phyloP scores from a whole-genome alignment of 2,797 vertebrate genomes.

The Acropternis orthonyx region DNA sequence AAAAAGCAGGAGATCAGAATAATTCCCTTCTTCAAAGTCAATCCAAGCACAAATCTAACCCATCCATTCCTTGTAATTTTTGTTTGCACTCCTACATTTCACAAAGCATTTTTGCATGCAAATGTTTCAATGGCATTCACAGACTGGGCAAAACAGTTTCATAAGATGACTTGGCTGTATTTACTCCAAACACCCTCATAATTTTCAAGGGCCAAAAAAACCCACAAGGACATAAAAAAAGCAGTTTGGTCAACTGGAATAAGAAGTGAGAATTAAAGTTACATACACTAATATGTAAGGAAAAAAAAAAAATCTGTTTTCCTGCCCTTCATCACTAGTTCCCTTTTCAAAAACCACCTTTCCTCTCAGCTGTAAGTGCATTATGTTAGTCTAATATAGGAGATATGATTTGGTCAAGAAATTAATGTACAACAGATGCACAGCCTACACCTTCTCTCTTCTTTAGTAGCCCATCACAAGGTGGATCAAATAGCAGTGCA shows the following conservation, averaged over 20 bases:
- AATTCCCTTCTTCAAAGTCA: background rate
- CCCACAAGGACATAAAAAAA: background rate
- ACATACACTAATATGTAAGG: background rate
- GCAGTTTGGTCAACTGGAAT: background rate
- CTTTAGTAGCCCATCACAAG: background rate
- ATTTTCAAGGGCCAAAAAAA: background rate
- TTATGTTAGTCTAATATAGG: background rate
- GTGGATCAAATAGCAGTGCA: background rate
- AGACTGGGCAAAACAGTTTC: background rate
- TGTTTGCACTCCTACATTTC: background rate
- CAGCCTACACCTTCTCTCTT: background rate
- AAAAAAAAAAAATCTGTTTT: background rate
- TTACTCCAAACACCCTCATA: background rate
- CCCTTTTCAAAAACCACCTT: background rate
- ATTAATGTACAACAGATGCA: background rate
- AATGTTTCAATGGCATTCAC: background rate
- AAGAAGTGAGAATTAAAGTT: background rate
- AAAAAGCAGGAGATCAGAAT: background rate
- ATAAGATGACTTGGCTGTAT: background rate
- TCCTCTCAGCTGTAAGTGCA: background rate
- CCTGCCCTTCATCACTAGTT: background rate
- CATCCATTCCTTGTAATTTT: background rate
- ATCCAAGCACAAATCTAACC: background rate
- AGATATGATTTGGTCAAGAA: background rate
- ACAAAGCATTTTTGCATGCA: background rate